Percentiles rank a stretch among this genome's conserved stretches.
phyloP scores from a whole-genome alignment of 2,888 invertebrate genomes.

The Cyclophora punctaria region DNA sequence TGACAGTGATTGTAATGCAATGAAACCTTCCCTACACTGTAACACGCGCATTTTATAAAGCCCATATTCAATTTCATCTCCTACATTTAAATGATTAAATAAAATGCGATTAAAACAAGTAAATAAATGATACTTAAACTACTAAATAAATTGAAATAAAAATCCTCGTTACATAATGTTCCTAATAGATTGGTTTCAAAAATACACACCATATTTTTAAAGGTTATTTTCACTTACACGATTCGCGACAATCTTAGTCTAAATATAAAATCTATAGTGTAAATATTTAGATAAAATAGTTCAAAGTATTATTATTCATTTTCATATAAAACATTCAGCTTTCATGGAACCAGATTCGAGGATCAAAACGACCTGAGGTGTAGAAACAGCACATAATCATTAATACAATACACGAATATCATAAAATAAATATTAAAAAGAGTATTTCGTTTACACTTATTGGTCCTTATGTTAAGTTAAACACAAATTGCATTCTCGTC shows the following conservation, averaged over 20 bases:
- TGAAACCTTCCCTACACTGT: no score
- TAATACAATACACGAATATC: background rate
- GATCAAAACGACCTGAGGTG: background rate
- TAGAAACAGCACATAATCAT: no score
- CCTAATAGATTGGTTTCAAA: slow-evolving; percentile 16
- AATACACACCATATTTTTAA: slow-evolving; percentile 15
- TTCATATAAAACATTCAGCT: slow-evolving; percentile 11
- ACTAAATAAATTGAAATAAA: slow-evolving; percentile 6
- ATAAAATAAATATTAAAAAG: slow-evolving; percentile 6
- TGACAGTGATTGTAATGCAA: no score
- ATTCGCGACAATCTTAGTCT: slow-evolving; percentile 13
- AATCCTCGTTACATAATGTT: slow-evolving; percentile 7
- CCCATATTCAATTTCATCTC: no score
- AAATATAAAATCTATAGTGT: slow-evolving; percentile 18
- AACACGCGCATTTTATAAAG: no score
- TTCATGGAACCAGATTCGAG: background rate
- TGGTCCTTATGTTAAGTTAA: slow-evolving; percentile 21
- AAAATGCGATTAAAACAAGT: no score
- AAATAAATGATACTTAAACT: background rate
- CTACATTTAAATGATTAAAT: no score
- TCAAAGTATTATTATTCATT: slow-evolving; percentile 13
- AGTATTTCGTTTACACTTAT: slow-evolving; percentile 16
- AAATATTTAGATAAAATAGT: slow-evolving; percentile 19
- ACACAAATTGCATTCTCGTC: background rate
- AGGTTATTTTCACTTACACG: slow-evolving; percentile 2